Evolutionary conservation across 1,140 invertebrate species (phyloP), one percentile per base, ranked within the genome.

Genomic region (Amyelois transitella): DNA sequence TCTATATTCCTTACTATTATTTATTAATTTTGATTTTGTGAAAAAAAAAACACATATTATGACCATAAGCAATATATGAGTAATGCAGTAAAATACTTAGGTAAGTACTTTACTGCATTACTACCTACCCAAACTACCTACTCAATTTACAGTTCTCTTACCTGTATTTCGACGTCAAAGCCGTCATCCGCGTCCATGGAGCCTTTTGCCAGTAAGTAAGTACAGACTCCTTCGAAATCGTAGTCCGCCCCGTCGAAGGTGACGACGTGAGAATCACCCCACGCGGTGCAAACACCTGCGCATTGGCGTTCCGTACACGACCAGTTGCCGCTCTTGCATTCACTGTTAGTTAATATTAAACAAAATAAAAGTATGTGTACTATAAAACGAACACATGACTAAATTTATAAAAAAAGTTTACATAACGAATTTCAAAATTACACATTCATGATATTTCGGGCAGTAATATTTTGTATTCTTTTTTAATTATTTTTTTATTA

Each of bases 151-250:
- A n/a, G n/a, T n/a, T n/a, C 2, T 32, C 28, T 24, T 58, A 92
- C 92, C 86, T 94, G 93, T 62, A 94, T 93, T 7, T 92, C 91
- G 1, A 95, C 88, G 28, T 91, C 90, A 72, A 95, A 96, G 0
- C 88, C 89, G 60, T 95, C 93, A 21, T 82, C 85, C 18, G 80
- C 89, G 38, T 88, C 86, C 43, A 91, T 69, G 1, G 66, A 83
- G 12, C 94, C 94, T 80, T 96, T 96, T 1, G 93, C 92, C 6
- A 97, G 82, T 10, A 97, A 90, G 71, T 97, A 97, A 56, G 95
- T 93, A 75, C 96, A 98, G 44, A 93, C 91, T 22, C 96, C 95
- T 81, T 97, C 95, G 81, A 97, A 97, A 73, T 97, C 94, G 75
- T 92, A 97, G 6, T 91, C 86, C n/a, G 91, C 91, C 0, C 93